Evolutionary conservation across 2,797 vertebrate species (phyloP).

Genomic region (Tenualosa ilisha): DNA sequence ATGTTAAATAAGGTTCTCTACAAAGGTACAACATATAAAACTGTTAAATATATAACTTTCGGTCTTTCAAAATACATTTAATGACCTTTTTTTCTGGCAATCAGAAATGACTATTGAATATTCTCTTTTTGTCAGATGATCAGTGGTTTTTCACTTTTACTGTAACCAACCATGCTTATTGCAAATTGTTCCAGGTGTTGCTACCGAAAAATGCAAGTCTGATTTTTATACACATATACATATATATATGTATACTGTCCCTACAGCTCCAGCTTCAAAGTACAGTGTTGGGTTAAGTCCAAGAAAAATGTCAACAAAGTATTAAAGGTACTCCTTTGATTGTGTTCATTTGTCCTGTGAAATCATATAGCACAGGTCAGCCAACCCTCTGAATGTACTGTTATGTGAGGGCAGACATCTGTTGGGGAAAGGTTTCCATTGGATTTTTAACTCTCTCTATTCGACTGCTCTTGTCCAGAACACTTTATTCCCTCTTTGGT

Average conservation of each 20-base stretch:
- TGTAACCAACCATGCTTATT: slow-evolving; percentile 81
- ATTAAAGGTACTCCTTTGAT: slow-evolving; percentile 77
- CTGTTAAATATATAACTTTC: slow-evolving; percentile 99
- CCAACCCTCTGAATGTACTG: slow-evolving; percentile 34
- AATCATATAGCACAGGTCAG: slow-evolving; percentile 22
- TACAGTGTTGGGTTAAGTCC: slow-evolving; percentile 89
- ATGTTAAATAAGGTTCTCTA: slow-evolving; percentile 99
- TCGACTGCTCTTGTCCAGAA: slow-evolving; percentile 28
- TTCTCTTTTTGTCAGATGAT: slow-evolving; percentile 63
- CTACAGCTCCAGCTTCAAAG: slow-evolving; percentile 80
- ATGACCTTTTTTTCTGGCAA: slow-evolving; percentile 89
- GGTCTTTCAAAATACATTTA: slow-evolving; percentile 99
- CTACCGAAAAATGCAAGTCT: slow-evolving; percentile 88
- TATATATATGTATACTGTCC: slow-evolving; percentile 75
- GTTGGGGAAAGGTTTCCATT: slow-evolving; percentile 3
- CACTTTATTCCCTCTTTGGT: slow-evolving; percentile 93
- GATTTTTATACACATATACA: slow-evolving; percentile 67
- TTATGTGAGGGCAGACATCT: slow-evolving; percentile 42
- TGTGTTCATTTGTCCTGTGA: slow-evolving; percentile 52
- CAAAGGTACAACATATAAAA: slow-evolving; percentile 99
- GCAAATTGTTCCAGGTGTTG: slow-evolving; percentile 82
- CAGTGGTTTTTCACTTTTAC: slow-evolving; percentile 56
- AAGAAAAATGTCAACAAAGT: slow-evolving; percentile 79
- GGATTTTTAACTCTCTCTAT: slow-evolving; percentile 11
- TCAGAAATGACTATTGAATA: slow-evolving; percentile 50